Conservation (phyloP, 2,888 invertebrate genomes). For the Drosophila birchii region DNA sequence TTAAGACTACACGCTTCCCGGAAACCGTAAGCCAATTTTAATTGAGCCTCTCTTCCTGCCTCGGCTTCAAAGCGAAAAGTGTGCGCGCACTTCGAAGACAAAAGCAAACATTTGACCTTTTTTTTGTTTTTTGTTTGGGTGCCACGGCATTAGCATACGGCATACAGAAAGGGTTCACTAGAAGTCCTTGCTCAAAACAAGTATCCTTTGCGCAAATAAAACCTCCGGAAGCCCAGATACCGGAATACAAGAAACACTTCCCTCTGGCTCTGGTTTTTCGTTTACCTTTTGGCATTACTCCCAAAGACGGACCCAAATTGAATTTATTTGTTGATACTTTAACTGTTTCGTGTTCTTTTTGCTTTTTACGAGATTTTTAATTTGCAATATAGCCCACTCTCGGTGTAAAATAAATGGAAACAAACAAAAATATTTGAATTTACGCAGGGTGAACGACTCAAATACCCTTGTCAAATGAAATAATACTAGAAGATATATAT, state of each 20-base stretch:
- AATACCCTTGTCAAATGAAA: conserved; percentile 3
- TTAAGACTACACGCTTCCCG: background rate
- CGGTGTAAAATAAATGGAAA: background rate
- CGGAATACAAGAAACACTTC: conserved; percentile 1
- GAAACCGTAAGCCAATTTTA: conserved; percentile 36
- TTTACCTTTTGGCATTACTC: conserved; percentile 6
- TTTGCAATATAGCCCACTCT: conserved; percentile 1
- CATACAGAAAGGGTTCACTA: conserved; percentile 14
- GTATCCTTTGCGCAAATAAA: conserved; percentile 16
- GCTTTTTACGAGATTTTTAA: conserved; percentile 19
- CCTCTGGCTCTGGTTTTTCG: background rate
- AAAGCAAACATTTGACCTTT: conserved; percentile 26
- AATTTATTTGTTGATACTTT: conserved; percentile 22
- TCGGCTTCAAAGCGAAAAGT: conserved; percentile 25
- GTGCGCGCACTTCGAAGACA: conserved; percentile 12
- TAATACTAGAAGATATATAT: background rate
- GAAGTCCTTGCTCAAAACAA: conserved; percentile 5
- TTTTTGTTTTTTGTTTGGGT: conserved; percentile 2
- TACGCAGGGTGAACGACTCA: background rate
- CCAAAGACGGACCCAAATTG: conserved; percentile 1
- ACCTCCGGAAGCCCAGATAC: background rate
- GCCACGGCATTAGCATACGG: conserved; percentile 20
- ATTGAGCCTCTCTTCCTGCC: conserved; percentile 32
- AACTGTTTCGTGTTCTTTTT: conserved; percentile 7
- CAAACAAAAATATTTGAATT: background rate